Percentiles rank a stretch among this genome's conserved stretches.
Conservation (phyloP, 2,888 invertebrate species). For the Subacronicta megacephala region DNA sequence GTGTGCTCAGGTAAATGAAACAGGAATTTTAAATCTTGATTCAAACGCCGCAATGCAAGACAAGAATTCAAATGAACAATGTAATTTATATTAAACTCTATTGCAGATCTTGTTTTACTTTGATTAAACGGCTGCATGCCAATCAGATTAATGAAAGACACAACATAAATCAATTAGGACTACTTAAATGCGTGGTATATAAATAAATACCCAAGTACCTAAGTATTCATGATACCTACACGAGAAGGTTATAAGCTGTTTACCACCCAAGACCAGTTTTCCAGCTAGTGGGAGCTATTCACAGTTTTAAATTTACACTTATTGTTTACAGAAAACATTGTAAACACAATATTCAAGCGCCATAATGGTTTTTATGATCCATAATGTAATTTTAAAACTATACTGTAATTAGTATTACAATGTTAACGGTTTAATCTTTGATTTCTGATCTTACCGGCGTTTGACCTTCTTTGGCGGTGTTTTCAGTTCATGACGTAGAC, state of each 20-base stretch:
- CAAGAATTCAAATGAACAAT: slow-evolving; percentile 24
- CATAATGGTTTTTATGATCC: slow-evolving; percentile 44
- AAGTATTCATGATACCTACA: too few relatives aligned
- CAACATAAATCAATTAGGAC: slow-evolving; percentile 1
- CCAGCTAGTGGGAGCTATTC: slow-evolving; percentile 45
- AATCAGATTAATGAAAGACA: slow-evolving; percentile 1
- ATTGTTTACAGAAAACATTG: slow-evolving; percentile 39
- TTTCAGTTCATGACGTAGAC: slow-evolving; percentile 65
- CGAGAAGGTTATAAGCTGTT: neutral
- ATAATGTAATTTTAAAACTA: slow-evolving; percentile 49
- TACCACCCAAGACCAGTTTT: slow-evolving; percentile 32
- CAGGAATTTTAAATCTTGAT: slow-evolving; percentile 43
- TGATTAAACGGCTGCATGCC: slow-evolving; percentile 1
- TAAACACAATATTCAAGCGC: slow-evolving; percentile 30
- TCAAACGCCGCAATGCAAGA: slow-evolving; percentile 10
- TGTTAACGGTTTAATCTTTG: slow-evolving; percentile 42
- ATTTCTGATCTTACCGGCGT: slow-evolving; percentile 43
- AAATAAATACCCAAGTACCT: neutral
- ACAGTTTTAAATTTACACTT: slow-evolving; percentile 27
- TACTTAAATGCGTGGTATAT: neutral
- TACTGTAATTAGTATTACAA: slow-evolving; percentile 46
- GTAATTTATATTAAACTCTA: slow-evolving; percentile 14
- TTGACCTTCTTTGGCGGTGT: slow-evolving; percentile 66
- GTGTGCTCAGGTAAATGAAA: slow-evolving; percentile 41
- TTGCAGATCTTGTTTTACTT: slow-evolving; percentile 13